Evolutionary conservation across 1,140 invertebrate species (phyloP), one percentile per base, ranked within the genome.

Genomic region (Tetraneura akinire): DNA sequence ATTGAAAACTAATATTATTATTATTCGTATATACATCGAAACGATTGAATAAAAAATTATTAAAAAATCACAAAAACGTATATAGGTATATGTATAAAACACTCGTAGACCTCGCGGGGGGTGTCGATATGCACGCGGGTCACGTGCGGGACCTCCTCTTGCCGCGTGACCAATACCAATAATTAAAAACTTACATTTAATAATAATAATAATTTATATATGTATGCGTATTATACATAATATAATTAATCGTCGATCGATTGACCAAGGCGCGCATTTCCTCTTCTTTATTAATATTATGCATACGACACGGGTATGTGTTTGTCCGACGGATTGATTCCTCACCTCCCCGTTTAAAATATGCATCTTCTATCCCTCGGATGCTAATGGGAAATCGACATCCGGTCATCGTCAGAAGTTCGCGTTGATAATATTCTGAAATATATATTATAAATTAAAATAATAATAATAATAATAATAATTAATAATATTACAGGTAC

Each of bases 111-210:
- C 29, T 13, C 51, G 37, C 51, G 51, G 49, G 70, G 71, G 49
- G 47, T 74, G 71, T 74, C 73, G 49, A 76, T 76, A 57, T 76
- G 8, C 73, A 76, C 73, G 73, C 51, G 11, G 53, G 29, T 76
- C 73, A 76, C 73, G 73, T 76, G 73, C 73, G 51, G 37, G 16
- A 14, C 42, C 66, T 21, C 37, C 37, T 45, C 66, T 37, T n/a
- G n/a, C 51, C 18, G 18, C 51, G 26, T 18, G 51, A 32, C 71
- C 71, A 73, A 73, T n/a, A 73, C 70, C 18, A 57, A 60, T 76
- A 76, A 76, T 76, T 76, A 76, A 76, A 76, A 74, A 55, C 14
- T 6, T n/a, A n/a, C n/a, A n/a, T n/a, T n/a, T n/a, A n/a, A n/a
- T n/a, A n/a, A n/a, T n/a, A n/a, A n/a, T n/a, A n/a, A n/a, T n/a